Evolutionary conservation across 2,888 invertebrate species (phyloP).

Genomic region (Zelleria hepariella): DNA sequence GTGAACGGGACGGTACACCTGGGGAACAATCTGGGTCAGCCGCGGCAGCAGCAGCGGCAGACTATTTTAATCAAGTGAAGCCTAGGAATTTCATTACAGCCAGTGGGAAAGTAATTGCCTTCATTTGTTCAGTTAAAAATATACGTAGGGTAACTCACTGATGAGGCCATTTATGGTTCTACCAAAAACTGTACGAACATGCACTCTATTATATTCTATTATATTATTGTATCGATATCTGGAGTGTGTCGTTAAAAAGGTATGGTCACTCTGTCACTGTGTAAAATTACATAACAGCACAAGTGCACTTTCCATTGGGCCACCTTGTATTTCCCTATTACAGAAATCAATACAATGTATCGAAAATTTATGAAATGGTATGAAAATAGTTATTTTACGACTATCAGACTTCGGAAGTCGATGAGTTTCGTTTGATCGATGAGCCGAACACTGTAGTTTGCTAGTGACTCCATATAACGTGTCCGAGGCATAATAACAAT

Average conservation of each 20-base stretch:
- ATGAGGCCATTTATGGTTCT: too few species aligned
- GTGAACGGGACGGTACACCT: conserved; percentile 7
- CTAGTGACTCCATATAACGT: neutral
- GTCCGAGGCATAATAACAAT: neutral
- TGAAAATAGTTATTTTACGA: neutral
- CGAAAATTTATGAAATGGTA: neutral
- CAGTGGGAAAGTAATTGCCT: conserved; percentile 23
- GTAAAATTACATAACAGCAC: too few species aligned
- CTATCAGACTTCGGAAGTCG: neutral
- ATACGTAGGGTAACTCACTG: neutral
- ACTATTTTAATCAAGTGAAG: conserved; percentile 34
- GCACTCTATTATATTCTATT: too few species aligned
- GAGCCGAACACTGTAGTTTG: neutral
- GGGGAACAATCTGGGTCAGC: neutral
- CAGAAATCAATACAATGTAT: too few species aligned
- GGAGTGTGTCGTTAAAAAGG: too few species aligned
- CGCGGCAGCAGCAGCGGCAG: conserved; percentile 12
- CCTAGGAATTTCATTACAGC: conserved; percentile 38
- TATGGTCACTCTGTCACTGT: too few species aligned
- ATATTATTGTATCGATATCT: too few species aligned
- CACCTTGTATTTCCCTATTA: too few species aligned
- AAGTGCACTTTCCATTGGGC: too few species aligned
- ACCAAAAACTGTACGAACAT: too few species aligned
- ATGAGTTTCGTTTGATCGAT: neutral
- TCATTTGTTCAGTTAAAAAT: conserved; percentile 14